A percentile compares a stretch with the other conserved stretches of the same genome.
Evolutionary conservation across 1,140 invertebrate genomes (phyloP).

Genomic region (Scaptodrosophila lebanonensis): DNA sequence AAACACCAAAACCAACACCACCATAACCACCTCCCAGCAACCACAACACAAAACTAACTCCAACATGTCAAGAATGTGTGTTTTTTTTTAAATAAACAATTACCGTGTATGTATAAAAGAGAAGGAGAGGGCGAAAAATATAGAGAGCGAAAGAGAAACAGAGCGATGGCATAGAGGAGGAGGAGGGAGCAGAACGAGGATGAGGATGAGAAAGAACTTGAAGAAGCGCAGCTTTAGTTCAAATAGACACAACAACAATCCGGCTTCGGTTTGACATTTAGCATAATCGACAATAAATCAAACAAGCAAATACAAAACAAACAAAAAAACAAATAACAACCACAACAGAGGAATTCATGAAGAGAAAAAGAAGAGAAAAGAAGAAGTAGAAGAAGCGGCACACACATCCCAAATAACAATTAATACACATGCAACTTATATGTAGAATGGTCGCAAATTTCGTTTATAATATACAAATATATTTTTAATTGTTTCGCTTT

Average conservation of each 20-base stretch:
- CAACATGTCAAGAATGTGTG: background rate
- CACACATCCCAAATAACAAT: too few species aligned
- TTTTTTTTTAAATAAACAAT: slow-evolving; percentile 9
- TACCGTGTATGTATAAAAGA: slow-evolving; percentile 27
- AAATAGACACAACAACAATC: too few species aligned
- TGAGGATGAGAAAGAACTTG: background rate
- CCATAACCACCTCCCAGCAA: background rate
- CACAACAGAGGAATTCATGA: background rate
- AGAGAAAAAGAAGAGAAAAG: slow-evolving; percentile 3
- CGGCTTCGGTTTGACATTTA: too few species aligned
- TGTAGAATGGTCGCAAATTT: slow-evolving; percentile 27
- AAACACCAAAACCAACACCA: slow-evolving; percentile 7
- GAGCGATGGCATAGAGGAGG: slow-evolving; percentile 7
- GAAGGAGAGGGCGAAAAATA: background rate
- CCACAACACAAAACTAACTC: slow-evolving; percentile 2
- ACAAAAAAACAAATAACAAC: slow-evolving; percentile 8
- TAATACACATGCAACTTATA: too few species aligned
- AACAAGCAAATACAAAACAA: slow-evolving; percentile 9
- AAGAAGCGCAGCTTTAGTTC: too few species aligned
- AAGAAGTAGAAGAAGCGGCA: slow-evolving; percentile 11
- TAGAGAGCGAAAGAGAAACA: too few species aligned
- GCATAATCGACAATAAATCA: slow-evolving; percentile 21
- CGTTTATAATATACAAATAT: background rate
- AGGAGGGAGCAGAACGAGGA: slow-evolving; percentile 10
- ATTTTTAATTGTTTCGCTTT: slow-evolving; percentile 30